Evolutionary conservation across 1,140 invertebrate species (phyloP).

Genomic region (Saxidomus purpurata): DNA sequence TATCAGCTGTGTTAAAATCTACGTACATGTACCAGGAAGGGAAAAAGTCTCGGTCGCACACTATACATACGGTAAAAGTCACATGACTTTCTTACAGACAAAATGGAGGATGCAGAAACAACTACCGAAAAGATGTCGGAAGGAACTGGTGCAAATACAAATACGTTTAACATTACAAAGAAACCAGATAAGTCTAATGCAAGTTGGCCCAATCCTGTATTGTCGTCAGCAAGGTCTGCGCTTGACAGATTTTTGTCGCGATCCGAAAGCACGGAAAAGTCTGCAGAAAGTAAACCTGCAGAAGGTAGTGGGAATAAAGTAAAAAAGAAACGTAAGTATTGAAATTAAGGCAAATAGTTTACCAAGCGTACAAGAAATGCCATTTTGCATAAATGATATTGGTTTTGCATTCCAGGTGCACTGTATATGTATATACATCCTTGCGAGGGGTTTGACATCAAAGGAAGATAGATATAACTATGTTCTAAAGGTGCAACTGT

Average conservation of each 20-base stretch:
- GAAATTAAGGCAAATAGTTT: no score
- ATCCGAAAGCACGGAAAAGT: constrained; percentile 40
- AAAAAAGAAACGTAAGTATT: constrained; percentile 43
- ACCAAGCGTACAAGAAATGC: no score
- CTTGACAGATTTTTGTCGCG: constrained; percentile 52
- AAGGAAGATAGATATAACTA: no score
- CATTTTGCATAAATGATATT: no score
- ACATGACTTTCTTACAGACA: constrained; percentile 66
- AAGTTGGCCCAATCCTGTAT: constrained; percentile 69
- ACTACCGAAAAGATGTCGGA: neutral
- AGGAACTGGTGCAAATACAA: neutral
- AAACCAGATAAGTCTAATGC: constrained; percentile 44
- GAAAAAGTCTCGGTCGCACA: neutral
- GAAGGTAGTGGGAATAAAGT: neutral
- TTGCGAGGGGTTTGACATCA: no score
- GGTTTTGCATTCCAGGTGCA: no score
- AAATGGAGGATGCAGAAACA: constrained; percentile 73
- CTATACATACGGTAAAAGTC: neutral
- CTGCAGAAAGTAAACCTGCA: neutral
- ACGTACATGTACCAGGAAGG: neutral
- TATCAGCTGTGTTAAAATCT: no score
- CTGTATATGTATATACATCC: no score
- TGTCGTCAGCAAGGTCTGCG: constrained; percentile 46
- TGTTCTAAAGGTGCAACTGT: no score
- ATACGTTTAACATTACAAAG: constrained; percentile 25